Conservation (phyloP, 2,797 vertebrate genomes). For the Rhinoraja longicauda region DNA sequence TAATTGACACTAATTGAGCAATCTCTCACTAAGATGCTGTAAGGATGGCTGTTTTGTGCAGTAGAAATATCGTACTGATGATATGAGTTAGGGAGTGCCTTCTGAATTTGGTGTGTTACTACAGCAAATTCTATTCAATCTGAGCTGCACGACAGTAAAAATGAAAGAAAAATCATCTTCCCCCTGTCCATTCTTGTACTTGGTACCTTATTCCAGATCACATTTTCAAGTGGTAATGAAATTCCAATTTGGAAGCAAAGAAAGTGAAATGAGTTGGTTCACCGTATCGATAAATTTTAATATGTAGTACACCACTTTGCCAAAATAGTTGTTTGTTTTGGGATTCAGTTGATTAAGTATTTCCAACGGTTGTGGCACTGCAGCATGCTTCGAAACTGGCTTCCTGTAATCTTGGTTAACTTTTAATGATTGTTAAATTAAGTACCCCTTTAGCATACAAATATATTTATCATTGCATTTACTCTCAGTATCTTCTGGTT, state of each 20-base stretch:
- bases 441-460: background rate
- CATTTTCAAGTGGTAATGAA: background rate
- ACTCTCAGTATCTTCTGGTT: background rate
- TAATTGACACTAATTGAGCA: constrained; percentile 35
- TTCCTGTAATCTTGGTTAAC: background rate
- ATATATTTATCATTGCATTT: background rate
- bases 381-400: background rate
- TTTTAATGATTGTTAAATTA: background rate
- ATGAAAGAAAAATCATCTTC: background rate
- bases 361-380: background rate
- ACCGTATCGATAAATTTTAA: background rate
- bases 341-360: background rate
- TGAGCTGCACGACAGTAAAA: too few relatives aligned
- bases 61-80: background rate
- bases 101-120: background rate
- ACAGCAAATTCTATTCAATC: background rate
- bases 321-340: background rate
- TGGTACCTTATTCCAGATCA: background rate
- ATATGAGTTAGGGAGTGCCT: background rate
- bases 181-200: background rate
- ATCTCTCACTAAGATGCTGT: background rate
- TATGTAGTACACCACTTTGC: background rate
- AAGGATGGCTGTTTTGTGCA: constrained; percentile 6
- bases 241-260: background rate
- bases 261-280: background rate